phyloP scores from a whole-genome alignment of 2,797 vertebrate genomes.

The Bradypus variegatus region DNA sequence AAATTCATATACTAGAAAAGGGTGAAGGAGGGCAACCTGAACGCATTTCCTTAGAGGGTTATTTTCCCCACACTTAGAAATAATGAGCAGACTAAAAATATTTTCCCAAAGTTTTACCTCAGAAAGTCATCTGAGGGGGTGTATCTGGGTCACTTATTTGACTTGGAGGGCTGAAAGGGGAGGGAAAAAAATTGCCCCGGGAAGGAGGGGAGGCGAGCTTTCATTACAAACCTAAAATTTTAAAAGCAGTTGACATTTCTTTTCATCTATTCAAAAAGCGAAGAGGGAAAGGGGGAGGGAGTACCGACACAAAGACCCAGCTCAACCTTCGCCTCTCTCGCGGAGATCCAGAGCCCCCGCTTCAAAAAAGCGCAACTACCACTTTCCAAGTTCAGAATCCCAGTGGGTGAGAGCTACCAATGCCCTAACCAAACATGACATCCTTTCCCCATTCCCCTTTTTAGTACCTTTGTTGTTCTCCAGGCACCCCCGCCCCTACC shows the following conservation, averaged over 20 bases:
- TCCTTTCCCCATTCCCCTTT: background rate
- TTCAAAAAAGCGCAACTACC: background rate
- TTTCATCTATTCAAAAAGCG: background rate
- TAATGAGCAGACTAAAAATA: slow-evolving; percentile 55
- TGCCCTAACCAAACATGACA: background rate
- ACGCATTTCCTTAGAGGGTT: slow-evolving; percentile 38
- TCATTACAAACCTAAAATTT: slow-evolving; percentile 39
- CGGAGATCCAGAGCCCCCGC: background rate
- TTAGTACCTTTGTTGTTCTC: background rate
- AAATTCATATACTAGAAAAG: slow-evolving; percentile 36
- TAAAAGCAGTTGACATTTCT: slow-evolving; percentile 18
- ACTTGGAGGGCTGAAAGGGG: slow-evolving; percentile 32
- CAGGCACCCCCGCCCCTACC: background rate
- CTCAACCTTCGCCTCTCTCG: background rate
- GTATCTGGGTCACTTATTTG: slow-evolving; percentile 57
- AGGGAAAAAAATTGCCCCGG: background rate
- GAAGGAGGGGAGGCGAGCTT: slow-evolving; percentile 22
- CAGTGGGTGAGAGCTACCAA: background rate
- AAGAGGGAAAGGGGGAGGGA: background rate
- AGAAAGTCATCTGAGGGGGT: slow-evolving; percentile 56
- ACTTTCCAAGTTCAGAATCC: background rate
- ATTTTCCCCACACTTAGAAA: slow-evolving; percentile 48
- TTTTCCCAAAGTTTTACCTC: slow-evolving; percentile 62
- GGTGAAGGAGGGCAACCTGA: background rate
- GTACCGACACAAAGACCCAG: slow-evolving; percentile 55